Base-by-base conservation (phyloP, 2,888 invertebrate genomes). In the Beris chalybata region DNA sequence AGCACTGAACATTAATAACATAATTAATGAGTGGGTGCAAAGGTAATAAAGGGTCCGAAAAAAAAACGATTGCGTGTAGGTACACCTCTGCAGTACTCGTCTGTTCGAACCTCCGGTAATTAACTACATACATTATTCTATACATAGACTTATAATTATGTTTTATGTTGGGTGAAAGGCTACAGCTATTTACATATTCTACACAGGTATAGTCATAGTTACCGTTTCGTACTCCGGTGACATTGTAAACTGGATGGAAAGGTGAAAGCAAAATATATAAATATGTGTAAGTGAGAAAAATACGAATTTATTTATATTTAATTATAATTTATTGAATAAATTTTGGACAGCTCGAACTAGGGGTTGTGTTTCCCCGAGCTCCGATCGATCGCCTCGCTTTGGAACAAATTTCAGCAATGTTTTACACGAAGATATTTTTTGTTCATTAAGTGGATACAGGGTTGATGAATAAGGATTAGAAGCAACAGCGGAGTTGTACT, bases 181-280 rank as follows among this genome's bases (percentile, higher is more conserved):
- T 22, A 22, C 22, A 54, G 31, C 12, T 29, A 54, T 54, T 30
- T 54, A 31, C 54, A 31, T 54, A 9, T 31, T 30, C 50, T 59
- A 61, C 43, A 30, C 15, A 61, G 43, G 12, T 22, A 52, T 50
- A 61, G 12, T 69, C 70, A 73, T 75, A 73, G 72, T 80, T 80
- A 81, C 80, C 80, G 81, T 78, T 75, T 81, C 80, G 74, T 81
- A 81, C 74, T 81, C 80, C 67, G 81, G 81, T 72, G 80, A 78
- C 73, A 79, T 79, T 74, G 80, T 80, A 73, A 79, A 81, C 80
- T 80, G 73, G 52, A 55, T 50, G 29, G 43, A 52, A 61, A 59
- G 13, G 13, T 48, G 48, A 52, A 30, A 56, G 52, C 32, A 52
- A n/a, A 56, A 9, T 15, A 61, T 61, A 50, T 38, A 38, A 38